These are phyloP conservation scores for Phthorimaea operculella DNA, from an alignment of 1,140 invertebrate genomes.

Conservation along the genomic window DNA sequence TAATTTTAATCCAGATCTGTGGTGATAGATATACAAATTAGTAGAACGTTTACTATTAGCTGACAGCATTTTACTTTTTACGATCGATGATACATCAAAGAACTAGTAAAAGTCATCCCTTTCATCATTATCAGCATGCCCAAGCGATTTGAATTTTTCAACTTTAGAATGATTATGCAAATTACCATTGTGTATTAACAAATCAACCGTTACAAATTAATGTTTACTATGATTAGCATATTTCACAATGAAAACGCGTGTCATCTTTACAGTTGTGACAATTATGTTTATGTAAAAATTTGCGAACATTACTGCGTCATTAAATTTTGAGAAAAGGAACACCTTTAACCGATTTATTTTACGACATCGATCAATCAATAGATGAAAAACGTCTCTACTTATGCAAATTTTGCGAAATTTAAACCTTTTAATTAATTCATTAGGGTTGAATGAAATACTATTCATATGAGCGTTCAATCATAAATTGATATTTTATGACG, in stretches of 20 bases:
- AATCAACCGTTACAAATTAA: conserved; percentile 66
- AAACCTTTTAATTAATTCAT: conserved; percentile 50
- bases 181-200: conserved; percentile 52
- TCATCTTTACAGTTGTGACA: conserved; percentile 27
- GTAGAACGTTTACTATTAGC: conserved; percentile 24
- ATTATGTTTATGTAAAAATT: conserved; percentile 19
- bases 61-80: conserved; percentile 38
- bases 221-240: conserved; percentile 63
- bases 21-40: background rate
- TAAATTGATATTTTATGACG: conserved; percentile 51
- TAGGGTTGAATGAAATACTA: conserved; percentile 23
- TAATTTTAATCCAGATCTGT: conserved; percentile 43
- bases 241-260: conserved; percentile 52
- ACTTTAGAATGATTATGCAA: conserved; percentile 53
- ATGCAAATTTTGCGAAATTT: conserved; percentile 35
- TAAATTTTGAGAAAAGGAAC: conserved; percentile 32
- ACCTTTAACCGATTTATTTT: conserved; percentile 32
- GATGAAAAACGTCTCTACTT: conserved; percentile 18
- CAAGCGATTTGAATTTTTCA: conserved; percentile 26
- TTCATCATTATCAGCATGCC: conserved; percentile 27
- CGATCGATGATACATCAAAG: conserved; percentile 47
- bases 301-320: conserved; percentile 31
- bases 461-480: conserved; percentile 19
- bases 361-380: conserved; percentile 55
- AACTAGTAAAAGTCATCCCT: conserved; percentile 53